Evolutionary conservation across 1,140 invertebrate species (phyloP).

Genomic region (Bemisia tabaci): DNA sequence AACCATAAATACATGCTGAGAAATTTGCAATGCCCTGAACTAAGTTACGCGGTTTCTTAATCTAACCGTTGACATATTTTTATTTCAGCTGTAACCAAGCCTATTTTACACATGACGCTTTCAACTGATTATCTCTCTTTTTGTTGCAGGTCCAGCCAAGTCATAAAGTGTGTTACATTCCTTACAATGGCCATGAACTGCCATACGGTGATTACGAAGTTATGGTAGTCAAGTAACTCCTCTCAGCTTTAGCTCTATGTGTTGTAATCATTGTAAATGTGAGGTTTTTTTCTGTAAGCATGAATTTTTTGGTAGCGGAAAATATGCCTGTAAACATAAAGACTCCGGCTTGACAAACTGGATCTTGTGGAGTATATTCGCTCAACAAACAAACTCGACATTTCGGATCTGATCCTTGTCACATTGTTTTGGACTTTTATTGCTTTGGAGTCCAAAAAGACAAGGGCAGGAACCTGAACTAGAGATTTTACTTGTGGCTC

Average conservation of each 20-base stretch:
- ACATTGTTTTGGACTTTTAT: not conserved
- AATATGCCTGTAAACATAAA: no score
- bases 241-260: not conserved
- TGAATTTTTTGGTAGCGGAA: not conserved
- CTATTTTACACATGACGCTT: no score
- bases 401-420: not conserved
- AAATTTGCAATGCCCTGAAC: no score
- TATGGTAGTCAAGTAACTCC: slow-evolving; percentile 34
- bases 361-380: not conserved
- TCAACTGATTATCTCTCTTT: slow-evolving; percentile 7
- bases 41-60: no score
- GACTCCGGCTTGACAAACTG: no score
- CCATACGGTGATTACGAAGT: slow-evolving; percentile 62
- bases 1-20: no score
- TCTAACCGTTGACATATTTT: no score
- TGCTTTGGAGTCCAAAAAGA: no score
- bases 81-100: no score
- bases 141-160: slow-evolving; percentile 49
- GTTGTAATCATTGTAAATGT: not conserved
- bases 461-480: no score
- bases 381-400: not conserved
- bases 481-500: no score
- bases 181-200: slow-evolving; percentile 52
- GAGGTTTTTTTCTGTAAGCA: not conserved
- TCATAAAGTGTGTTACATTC: slow-evolving; percentile 55